phyloP scores from a whole-genome alignment of 2,888 invertebrate species.

The Dasysyrphus tricinctus region DNA sequence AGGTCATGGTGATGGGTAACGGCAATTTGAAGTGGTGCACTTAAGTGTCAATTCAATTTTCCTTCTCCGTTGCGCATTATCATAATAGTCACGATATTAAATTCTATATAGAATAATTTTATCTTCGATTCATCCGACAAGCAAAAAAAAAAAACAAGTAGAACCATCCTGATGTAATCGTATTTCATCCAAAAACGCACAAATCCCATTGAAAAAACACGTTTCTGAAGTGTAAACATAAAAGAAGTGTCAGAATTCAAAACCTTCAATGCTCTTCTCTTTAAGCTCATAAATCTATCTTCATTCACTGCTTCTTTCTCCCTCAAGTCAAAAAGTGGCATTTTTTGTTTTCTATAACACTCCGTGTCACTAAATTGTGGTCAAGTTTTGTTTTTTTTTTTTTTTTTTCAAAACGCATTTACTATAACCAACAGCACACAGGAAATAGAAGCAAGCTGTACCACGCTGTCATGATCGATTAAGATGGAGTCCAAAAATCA shows the following conservation, averaged over 20 bases:
- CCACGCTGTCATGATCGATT: no score
- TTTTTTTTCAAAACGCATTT: no score
- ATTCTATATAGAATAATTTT: neutral
- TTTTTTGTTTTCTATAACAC: neutral
- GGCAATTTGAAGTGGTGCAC: no score
- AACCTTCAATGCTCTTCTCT: constrained; percentile 3
- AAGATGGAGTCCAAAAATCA: no score
- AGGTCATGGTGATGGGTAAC: no score
- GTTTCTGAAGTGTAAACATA: neutral
- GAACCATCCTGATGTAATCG: neutral
- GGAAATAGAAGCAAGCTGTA: no score
- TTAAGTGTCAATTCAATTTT: neutral
- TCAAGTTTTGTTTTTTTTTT: no score
- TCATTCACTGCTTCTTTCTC: neutral
- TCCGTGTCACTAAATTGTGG: neutral
- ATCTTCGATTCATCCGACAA: neutral
- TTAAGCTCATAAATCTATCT: constrained; percentile 31
- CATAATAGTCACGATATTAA: neutral
- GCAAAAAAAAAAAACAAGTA: neutral
- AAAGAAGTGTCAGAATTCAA: constrained; percentile 1
- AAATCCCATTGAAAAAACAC: neutral
- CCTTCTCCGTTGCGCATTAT: neutral
- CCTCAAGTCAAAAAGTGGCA: neutral
- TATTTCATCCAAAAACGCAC: neutral
- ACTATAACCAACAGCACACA: no score